A percentile compares a stretch with the other conserved stretches of the same genome.
phyloP scores from a whole-genome alignment of 2,888 invertebrate genomes.

The Hirtodrosophila cameraria region DNA sequence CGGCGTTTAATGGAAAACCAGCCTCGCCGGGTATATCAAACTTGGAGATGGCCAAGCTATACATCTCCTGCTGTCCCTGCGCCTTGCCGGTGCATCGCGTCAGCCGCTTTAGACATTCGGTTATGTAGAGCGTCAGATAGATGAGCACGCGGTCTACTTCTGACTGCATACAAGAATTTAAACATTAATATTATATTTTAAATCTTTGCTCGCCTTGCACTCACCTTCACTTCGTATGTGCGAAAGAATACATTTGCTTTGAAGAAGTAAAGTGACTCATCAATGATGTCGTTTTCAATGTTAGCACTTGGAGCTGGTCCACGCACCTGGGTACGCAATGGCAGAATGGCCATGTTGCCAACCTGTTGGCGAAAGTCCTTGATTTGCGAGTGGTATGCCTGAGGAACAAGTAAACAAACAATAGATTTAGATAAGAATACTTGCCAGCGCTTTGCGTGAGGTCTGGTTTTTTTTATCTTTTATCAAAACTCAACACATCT shows the following conservation, averaged over 20 bases:
- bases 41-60: constrained; percentile 95
- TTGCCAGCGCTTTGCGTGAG: constrained; percentile 19
- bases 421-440: constrained; percentile 13
- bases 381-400: constrained; percentile 98
- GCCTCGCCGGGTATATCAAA: constrained; percentile 98
- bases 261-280: constrained; percentile 98
- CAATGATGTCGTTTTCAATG: constrained; percentile 94
- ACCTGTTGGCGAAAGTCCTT: constrained; percentile 89
- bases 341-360: constrained; percentile 97
- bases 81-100: constrained; percentile 95
- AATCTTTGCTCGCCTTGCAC: not conserved
- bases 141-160: constrained; percentile 98
- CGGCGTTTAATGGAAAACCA: constrained; percentile 97
- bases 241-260: constrained; percentile 99
- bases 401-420: constrained; percentile 28
- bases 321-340: constrained; percentile 94
- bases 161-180: constrained; percentile 86
- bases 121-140: constrained; percentile 98
- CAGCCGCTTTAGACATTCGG: constrained; percentile 97
- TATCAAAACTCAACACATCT: not conserved
- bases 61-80: constrained; percentile 98
- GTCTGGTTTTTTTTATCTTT: not conserved
- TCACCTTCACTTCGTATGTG: constrained; percentile 98
- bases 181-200: not conserved
- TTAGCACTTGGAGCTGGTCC: constrained; percentile 94